These are phyloP conservation scores for Panagrolaimus sp. DNA, from an alignment of 1,140 invertebrate species.

Conservation along the genomic window DNA sequence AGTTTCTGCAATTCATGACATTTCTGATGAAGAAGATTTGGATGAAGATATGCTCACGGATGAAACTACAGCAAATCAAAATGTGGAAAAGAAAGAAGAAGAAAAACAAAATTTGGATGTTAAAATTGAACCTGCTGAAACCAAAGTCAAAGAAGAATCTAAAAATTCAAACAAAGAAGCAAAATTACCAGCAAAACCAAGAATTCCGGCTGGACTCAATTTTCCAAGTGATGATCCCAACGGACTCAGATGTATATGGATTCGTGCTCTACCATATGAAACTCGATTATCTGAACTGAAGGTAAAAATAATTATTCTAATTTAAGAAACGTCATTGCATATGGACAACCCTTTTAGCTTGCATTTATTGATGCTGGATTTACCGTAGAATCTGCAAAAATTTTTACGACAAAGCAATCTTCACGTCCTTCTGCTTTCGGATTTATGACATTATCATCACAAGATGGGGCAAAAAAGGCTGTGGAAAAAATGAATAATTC, in stretches of 20 bases:
- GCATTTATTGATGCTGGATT: conserved; percentile 11
- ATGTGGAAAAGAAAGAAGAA: neutral
- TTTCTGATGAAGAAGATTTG: conserved; percentile 1
- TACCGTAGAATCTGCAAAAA: neutral
- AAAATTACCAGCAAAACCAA: neutral
- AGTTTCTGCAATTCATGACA: neutral
- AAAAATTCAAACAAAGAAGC: neutral
- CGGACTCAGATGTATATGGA: neutral
- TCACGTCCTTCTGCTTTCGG: neutral
- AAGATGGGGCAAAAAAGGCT: conserved; percentile 28
- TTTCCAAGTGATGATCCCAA: neutral
- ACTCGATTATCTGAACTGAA: neutral
- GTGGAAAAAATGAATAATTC: conserved; percentile 33
- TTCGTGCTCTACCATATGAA: neutral
- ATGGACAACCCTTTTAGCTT: neutral
- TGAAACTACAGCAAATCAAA: neutral
- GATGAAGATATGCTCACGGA: neutral
- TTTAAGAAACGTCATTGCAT: neutral
- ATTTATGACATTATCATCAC: neutral
- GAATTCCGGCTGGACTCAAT: neutral
- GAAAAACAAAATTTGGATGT: neutral
- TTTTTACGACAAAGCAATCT: neutral
- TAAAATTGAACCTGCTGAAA: neutral
- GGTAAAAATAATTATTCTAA: conserved; percentile 2
- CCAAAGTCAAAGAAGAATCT: neutral